Conservation (phyloP, 2,888 invertebrate species). For the Chrysotoxum bicinctum region DNA sequence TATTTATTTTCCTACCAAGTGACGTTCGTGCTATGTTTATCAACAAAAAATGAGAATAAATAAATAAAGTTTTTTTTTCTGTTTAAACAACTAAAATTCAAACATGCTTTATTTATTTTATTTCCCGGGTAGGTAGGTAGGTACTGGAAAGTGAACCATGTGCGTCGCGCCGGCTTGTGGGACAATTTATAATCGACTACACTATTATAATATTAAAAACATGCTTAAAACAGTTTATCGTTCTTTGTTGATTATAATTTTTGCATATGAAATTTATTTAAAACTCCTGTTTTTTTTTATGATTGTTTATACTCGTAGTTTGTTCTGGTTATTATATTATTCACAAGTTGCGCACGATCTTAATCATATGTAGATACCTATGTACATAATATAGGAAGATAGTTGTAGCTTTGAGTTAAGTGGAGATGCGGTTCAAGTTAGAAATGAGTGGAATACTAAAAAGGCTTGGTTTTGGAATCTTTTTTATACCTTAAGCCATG, state of each 20-base stretch:
- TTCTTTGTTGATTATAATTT: not conserved
- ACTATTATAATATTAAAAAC: slow-evolving; percentile 2
- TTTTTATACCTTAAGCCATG: too few species aligned
- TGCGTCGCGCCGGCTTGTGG: slow-evolving; percentile 5
- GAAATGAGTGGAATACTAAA: not conserved
- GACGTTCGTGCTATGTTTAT: not conserved
- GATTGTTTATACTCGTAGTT: not conserved
- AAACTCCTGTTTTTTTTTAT: not conserved
- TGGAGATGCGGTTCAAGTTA: not conserved
- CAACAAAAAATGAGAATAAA: slow-evolving; percentile 5
- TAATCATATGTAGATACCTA: too few species aligned
- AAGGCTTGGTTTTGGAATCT: not conserved
- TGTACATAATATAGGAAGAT: not conserved
- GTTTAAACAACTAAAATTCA: slow-evolving; percentile 11
- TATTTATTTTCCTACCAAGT: not conserved
- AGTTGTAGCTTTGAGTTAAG: not conserved
- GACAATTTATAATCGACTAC: slow-evolving; percentile 5
- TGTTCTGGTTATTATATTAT: not conserved
- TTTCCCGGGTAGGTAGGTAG: not conserved
- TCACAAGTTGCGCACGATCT: not conserved
- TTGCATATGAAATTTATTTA: slow-evolving; percentile 3
- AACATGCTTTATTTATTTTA: not conserved
- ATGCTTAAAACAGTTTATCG: not conserved
- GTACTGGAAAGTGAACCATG: not conserved
- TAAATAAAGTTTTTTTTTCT: not conserved